Conservation (phyloP, 53 echinoderm and acorn worm species). For the Mesocentrotus franciscanus region DNA sequence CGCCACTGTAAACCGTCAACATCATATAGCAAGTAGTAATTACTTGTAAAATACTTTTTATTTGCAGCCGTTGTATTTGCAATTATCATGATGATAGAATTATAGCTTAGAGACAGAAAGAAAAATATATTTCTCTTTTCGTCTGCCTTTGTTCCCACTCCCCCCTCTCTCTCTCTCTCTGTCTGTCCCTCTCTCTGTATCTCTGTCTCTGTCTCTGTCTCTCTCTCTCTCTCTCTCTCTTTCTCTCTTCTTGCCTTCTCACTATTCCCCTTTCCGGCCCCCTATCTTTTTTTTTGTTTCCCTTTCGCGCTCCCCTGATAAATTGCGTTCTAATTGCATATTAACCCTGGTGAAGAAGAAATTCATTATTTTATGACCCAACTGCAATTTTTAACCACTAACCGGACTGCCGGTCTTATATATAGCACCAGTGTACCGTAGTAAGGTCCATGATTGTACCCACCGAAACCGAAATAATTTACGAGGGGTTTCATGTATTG, state of each 20-base stretch:
- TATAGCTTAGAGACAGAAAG: neutral
- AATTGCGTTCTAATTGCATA: neutral
- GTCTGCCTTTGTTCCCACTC: neutral
- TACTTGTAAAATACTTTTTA: neutral
- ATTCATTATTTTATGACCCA: neutral
- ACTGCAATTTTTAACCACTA: neutral
- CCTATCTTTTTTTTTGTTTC: no score
- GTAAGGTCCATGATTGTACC: no score
- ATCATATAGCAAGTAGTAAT: slow-evolving; percentile 15
- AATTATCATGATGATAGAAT: neutral
- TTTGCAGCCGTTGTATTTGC: neutral
- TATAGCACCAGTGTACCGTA: no score
- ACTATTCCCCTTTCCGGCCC: no score
- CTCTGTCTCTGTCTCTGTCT: no score
- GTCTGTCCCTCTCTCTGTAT: no score
- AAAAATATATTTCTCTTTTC: neutral
- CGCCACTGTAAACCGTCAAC: neutral
- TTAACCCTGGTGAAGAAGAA: neutral
- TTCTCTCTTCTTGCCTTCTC: no score
- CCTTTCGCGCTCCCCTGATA: neutral
- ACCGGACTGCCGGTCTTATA: no score
- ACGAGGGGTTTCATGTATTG: no score
- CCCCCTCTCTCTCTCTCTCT: no score
- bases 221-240: no score
- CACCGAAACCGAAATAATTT: neutral